Evolutionary conservation across 2,113 vertebrate genomes (phyloP).

Genomic region (Nibea coibor): DNA sequence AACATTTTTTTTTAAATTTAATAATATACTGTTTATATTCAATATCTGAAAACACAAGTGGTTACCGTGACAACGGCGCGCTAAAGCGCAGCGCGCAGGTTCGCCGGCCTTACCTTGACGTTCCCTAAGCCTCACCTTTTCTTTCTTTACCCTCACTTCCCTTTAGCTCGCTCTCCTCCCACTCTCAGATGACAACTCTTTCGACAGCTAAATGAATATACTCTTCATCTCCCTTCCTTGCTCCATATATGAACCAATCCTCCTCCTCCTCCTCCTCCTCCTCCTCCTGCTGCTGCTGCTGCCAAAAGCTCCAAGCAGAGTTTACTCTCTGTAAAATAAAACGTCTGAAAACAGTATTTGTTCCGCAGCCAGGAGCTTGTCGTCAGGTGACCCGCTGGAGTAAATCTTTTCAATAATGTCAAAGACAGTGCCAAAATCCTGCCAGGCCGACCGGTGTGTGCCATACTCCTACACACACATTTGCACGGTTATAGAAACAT

Average conservation of each 20-base stretch:
- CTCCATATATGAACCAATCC: constrained; percentile 43
- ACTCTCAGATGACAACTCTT: constrained; percentile 53
- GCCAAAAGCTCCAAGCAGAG: constrained; percentile 63
- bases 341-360: constrained; percentile 68
- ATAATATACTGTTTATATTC: constrained; percentile 56
- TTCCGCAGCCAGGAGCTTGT: constrained; percentile 76
- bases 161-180: constrained; percentile 30
- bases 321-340: constrained; percentile 69
- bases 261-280: constrained; percentile 4
- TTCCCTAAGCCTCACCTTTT: constrained; percentile 49
- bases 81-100: not conserved
- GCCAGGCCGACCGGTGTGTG: constrained; percentile 64
- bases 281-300: constrained; percentile 14
- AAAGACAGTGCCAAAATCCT: constrained; percentile 72
- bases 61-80: constrained; percentile 44
- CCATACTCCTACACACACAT: constrained; percentile 32
- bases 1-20: constrained; percentile 38
- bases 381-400: constrained; percentile 76
- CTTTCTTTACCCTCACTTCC: constrained; percentile 37
- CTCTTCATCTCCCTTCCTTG: constrained; percentile 35
- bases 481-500: not conserved
- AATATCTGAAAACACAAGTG: constrained; percentile 56
- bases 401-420: constrained; percentile 78
- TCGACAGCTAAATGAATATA: constrained; percentile 59
- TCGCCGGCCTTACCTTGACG: not conserved